These are phyloP conservation scores for Caenorhabditis sp. DNA, from an alignment of 2,888 invertebrate species.

Conservation along the genomic window DNA sequence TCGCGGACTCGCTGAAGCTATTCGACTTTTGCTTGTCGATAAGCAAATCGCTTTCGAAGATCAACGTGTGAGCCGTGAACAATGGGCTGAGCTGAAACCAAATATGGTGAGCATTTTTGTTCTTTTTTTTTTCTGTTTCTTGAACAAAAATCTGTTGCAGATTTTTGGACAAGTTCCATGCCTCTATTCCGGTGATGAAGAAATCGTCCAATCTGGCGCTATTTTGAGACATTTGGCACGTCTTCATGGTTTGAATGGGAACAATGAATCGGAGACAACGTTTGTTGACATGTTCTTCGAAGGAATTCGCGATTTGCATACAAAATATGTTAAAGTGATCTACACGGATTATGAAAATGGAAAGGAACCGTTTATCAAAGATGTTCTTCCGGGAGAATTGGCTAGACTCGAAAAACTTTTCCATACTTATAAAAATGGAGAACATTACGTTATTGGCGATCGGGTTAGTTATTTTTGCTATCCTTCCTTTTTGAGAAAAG, in stretches of 20 bases:
- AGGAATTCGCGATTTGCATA: conserved; percentile 51
- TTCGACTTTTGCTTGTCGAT: conserved; percentile 54
- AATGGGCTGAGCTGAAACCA: conserved; percentile 50
- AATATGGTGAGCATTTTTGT: conserved; percentile 49
- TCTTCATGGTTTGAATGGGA: conserved; percentile 50
- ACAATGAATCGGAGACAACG: conserved; percentile 47
- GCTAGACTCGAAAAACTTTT: conserved; percentile 51
- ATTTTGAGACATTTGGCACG: conserved; percentile 60
- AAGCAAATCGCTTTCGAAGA: conserved; percentile 53
- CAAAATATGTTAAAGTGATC: conserved; percentile 53
- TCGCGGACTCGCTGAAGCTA: conserved; percentile 56
- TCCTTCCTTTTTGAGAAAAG: background rate
- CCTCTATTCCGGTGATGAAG: conserved; percentile 46
- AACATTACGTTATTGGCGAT: conserved; percentile 52
- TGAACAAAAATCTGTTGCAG: conserved; percentile 27
- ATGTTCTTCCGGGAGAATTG: conserved; percentile 43
- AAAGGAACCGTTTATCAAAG: conserved; percentile 49
- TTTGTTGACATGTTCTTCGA: conserved; percentile 58
- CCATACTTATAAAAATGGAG: conserved; percentile 50
- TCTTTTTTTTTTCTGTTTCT: too few species aligned
- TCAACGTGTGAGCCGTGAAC: conserved; percentile 35
- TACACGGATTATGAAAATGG: conserved; percentile 50
- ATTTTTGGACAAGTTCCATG: conserved; percentile 57
- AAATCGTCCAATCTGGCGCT: conserved; percentile 57
- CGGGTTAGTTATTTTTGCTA: conserved; percentile 39